Base-by-base conservation (phyloP, 2,797 vertebrate species). In the Avahi laniger region DNA sequence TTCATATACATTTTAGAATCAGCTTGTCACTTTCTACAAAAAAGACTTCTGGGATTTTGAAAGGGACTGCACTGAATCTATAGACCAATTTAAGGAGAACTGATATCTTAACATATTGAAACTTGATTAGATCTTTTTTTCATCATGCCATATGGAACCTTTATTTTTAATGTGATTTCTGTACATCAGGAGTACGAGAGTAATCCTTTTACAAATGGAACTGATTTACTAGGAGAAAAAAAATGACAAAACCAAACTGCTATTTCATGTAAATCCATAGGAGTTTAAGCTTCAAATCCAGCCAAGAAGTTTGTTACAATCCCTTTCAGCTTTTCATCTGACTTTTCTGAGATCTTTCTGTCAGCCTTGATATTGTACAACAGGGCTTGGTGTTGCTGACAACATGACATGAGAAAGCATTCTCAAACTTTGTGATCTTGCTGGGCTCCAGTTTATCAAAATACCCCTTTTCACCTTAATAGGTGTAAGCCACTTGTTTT, bases 401-500 rank as follows among this genome's bases (percentile, higher is more conserved):
- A 14, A 99, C 73, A 11, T 63, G 61, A 33, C 30, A 63, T 14
- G 24, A 63, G 61, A 63, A 33, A 63, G 30, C 61, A 63, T 63
- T 63, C 61, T 33, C 99, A 18, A 99, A 99, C 97, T 97, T 99
- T 15, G 99, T 99, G 98, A 99, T 99, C 98, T 99, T 99, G 99
- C 99, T 99, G 94, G 99, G 99, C 94, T 99, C 99, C 98, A 99
- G 98, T 95, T 99, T 99, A 98, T 99, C 99, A 98, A 99, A 97
- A 97, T 99, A 98, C 89, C 99, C 99, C 97, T 99, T 99, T 70
- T 99, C 99, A 95, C 99, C 99, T 35, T 99, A 99, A 5, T 99
- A 99, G 98, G 99, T 99, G 89, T 99, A 99, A 0, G 99, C 98
- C 7, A 99, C 99, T 98, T 99, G 99, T 75, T 99, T 99, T 98